phyloP scores from a whole-genome alignment of 2,888 invertebrate genomes.

The Seira musarum region DNA sequence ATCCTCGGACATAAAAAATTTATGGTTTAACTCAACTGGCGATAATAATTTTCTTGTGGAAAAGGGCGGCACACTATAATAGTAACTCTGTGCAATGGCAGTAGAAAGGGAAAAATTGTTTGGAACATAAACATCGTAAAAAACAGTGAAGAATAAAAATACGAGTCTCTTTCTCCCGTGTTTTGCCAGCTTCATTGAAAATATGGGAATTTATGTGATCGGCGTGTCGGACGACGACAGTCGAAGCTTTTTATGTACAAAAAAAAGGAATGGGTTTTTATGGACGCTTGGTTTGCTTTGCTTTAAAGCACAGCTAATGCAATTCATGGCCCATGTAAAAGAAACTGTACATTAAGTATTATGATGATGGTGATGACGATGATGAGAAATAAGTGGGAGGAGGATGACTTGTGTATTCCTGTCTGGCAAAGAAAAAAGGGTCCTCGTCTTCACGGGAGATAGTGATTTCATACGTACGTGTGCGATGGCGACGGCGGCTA shows the following conservation, averaged over 20 bases:
- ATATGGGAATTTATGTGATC: conserved; percentile 38
- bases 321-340: conserved; percentile 9
- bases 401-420: conserved; percentile 41
- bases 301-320: conserved; percentile 2
- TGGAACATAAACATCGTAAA: neutral
- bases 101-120: neutral
- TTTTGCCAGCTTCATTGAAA: conserved; percentile 26
- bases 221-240: neutral
- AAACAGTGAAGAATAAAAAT: neutral
- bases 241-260: neutral
- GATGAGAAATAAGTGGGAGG: conserved; percentile 18
- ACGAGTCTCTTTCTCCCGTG: neutral
- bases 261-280: conserved; percentile 3
- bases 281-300: neutral
- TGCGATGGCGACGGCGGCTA: conserved; percentile 25
- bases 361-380: conserved; percentile 4
- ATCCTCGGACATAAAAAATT: neutral
- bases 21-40: conserved; percentile 12
- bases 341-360: conserved; percentile 24
- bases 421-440: conserved; percentile 20
- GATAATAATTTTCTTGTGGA: conserved; percentile 4
- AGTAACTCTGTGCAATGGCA: neutral
- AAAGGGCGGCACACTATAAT: neutral
- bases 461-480: neutral
- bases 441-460: conserved; percentile 37